These are phyloP conservation scores for Heliothis peltigera DNA, from an alignment of 2,888 invertebrate genomes.

Conservation along the genomic window DNA sequence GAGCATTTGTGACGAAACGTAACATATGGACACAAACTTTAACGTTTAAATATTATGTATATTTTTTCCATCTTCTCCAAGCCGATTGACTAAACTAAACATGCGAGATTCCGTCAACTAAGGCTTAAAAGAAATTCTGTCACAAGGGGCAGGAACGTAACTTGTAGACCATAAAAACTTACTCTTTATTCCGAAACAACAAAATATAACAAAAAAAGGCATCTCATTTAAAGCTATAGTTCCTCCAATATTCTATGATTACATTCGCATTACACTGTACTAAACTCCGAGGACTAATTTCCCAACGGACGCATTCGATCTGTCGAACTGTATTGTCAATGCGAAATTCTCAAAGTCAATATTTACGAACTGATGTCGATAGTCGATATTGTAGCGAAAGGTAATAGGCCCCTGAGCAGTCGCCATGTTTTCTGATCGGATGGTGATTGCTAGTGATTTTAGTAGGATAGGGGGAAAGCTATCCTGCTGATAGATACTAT, in stretches of 20 bases:
- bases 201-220: slow-evolving; percentile 10
- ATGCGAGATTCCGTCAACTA: too few relatives aligned
- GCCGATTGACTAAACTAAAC: too few relatives aligned
- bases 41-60: too few relatives aligned
- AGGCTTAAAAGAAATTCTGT: too few relatives aligned
- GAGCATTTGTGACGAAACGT: too few relatives aligned
- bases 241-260: slow-evolving; percentile 32
- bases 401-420: slow-evolving; percentile 16
- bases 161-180: too few relatives aligned
- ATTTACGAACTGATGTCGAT: slow-evolving; percentile 50
- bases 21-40: too few relatives aligned
- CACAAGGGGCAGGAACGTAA: too few relatives aligned
- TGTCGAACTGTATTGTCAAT: slow-evolving; percentile 54
- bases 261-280: slow-evolving; percentile 2
- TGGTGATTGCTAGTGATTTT: not conserved
- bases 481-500: too few relatives aligned
- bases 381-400: slow-evolving; percentile 33
- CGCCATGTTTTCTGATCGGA: slow-evolving; percentile 27
- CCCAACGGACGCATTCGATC: slow-evolving; percentile 59
- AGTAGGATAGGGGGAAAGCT: not conserved
- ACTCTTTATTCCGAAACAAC: not conserved
- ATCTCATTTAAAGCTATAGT: slow-evolving; percentile 44
- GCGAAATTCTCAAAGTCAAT: slow-evolving; percentile 51
- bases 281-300: slow-evolving; percentile 49
- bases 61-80: too few relatives aligned